Percentiles rank a stretch among this genome's conserved stretches.
Evolutionary conservation across 2,888 invertebrate genomes (phyloP).

Genomic region (Pteria penguin): DNA sequence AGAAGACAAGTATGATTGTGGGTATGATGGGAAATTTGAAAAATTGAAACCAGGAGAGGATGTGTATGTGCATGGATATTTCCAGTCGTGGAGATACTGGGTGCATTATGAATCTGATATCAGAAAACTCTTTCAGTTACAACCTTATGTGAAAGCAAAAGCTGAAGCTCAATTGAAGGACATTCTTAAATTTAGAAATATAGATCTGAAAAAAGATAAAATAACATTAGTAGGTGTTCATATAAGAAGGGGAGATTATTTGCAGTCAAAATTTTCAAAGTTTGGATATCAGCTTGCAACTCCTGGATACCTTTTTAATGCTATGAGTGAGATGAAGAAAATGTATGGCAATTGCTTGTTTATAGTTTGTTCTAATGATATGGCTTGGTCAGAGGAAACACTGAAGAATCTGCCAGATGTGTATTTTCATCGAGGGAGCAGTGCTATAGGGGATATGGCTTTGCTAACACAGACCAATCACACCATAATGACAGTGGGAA

Average conservation of each 20-base stretch:
- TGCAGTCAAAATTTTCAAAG: not conserved
- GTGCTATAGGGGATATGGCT: conserved; percentile 22
- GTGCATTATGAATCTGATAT: conserved; percentile 15
- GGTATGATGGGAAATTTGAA: conserved; percentile 6
- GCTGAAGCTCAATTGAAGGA: not conserved
- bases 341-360: conserved; percentile 13
- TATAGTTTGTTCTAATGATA: conserved; percentile 12
- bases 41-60: not conserved
- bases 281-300: conserved; percentile 19
- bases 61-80: conserved; percentile 11
- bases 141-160: not conserved
- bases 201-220: not conserved
- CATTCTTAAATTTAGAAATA: not conserved
- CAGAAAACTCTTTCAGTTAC: conserved; percentile 10
- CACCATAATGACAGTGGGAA: conserved; percentile 31
- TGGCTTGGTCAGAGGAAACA: conserved; percentile 1
- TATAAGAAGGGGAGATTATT: conserved; percentile 19
- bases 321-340: conserved; percentile 5
- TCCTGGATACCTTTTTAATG: conserved; percentile 10
- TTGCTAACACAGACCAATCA: conserved; percentile 14
- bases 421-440: conserved; percentile 7
- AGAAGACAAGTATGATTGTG: conserved; percentile 22
- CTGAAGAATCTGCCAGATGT: not conserved
- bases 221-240: conserved; percentile 24
- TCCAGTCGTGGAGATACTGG: conserved; percentile 34